phyloP scores from a whole-genome alignment of 2,797 vertebrate species.

The Leucoraja ocellata region DNA sequence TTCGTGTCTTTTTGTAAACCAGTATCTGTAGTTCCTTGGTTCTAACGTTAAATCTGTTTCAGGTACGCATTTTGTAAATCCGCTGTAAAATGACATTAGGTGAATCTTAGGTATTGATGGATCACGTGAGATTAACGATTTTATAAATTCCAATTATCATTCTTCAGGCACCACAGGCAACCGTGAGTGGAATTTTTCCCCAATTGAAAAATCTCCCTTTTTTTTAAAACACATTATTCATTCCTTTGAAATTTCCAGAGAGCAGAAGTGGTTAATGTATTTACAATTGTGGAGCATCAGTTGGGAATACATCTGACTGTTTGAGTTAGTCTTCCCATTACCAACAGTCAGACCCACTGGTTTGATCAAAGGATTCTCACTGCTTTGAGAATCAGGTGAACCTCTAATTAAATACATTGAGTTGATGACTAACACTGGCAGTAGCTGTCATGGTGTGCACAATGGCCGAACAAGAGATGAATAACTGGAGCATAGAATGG shows the following conservation, averaged over 20 bases:
- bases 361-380: slow-evolving; percentile 16
- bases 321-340: slow-evolving; percentile 13
- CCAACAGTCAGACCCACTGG: neutral
- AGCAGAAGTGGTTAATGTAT: neutral
- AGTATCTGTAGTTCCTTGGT: too few relatives aligned
- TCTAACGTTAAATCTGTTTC: neutral
- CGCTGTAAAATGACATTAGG: neutral
- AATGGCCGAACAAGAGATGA: neutral
- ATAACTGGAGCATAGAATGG: neutral
- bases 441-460: neutral
- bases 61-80: neutral
- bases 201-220: neutral
- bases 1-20: too few relatives aligned
- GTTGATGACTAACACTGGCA: neutral
- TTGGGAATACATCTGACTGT: neutral
- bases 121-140: neutral
- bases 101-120: neutral
- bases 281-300: neutral
- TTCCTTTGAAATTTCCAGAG: neutral
- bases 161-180: neutral
- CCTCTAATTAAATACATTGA: neutral
- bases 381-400: neutral
- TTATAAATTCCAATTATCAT: neutral
- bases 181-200: neutral
- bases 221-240: neutral